Evolutionary conservation across 2,113 vertebrate genomes (phyloP).

Genomic region (Uropsilus gracilis): DNA sequence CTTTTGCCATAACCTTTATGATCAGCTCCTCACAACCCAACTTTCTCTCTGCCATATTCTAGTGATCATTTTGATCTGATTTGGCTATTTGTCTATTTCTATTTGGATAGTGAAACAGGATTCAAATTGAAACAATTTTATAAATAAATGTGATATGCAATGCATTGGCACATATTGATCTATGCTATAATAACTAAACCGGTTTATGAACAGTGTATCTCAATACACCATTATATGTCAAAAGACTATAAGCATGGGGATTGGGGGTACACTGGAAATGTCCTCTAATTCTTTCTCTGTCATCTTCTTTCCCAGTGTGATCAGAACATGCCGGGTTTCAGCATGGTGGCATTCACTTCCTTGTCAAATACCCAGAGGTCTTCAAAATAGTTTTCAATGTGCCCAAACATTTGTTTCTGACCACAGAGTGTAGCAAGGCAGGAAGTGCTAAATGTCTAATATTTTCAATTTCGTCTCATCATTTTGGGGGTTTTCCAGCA

Average conservation of each 20-base stretch:
- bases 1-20: not conserved
- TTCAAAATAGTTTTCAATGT: too few species aligned
- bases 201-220: not conserved
- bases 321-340: too few species aligned
- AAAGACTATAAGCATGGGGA: not conserved
- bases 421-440: too few species aligned
- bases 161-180: not conserved
- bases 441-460: too few species aligned
- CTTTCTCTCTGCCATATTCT: not conserved
- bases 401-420: too few species aligned
- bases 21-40: not conserved
- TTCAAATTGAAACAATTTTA: not conserved
- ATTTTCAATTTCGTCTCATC: too few species aligned
- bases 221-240: not conserved
- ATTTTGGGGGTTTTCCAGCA: too few species aligned
- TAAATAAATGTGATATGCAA: not conserved
- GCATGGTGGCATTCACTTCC: too few species aligned
- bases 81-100: not conserved
- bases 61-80: not conserved
- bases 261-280: too few species aligned
- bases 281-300: too few species aligned
- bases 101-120: not conserved
- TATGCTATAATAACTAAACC: not conserved
- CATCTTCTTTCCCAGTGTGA: too few species aligned
- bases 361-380: too few species aligned